Conservation (phyloP, 2,113 vertebrate genomes). For the Colius striatus region DNA sequence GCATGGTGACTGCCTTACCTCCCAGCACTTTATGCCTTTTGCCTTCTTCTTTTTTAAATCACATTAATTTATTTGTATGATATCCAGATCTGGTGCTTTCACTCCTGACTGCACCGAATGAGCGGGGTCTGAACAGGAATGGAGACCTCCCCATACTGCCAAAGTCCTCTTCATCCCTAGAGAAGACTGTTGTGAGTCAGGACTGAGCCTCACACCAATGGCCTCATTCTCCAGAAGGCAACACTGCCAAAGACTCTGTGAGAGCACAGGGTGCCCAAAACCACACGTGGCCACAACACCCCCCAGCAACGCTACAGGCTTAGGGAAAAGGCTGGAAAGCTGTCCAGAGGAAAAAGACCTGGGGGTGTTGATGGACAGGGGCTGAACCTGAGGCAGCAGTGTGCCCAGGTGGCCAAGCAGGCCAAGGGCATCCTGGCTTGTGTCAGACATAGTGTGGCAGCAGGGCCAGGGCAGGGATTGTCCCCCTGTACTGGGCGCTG, state of each 20-base stretch:
- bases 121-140: not conserved
- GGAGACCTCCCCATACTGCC: not conserved
- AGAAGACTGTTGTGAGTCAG: not conserved
- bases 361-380: no score
- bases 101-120: not conserved
- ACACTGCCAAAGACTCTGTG: fast-evolving
- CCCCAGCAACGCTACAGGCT: no score
- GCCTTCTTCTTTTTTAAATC: not conserved
- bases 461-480: no score
- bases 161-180: not conserved
- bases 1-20: not conserved
- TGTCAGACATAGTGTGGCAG: no score
- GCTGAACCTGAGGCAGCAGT: no score
- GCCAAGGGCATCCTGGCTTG: no score
- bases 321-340: no score
- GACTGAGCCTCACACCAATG: fast-evolving
- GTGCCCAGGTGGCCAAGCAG: no score
- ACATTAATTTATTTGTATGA: not conserved
- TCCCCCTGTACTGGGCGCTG: no score
- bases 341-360: no score
- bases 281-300: not conserved
- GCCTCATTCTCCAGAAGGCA: not conserved
- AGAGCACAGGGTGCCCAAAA: not conserved
- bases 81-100: not conserved
- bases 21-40: not conserved